Base-by-base conservation (phyloP, 2,888 invertebrate species). In the Malthinus seriepunctatus region DNA sequence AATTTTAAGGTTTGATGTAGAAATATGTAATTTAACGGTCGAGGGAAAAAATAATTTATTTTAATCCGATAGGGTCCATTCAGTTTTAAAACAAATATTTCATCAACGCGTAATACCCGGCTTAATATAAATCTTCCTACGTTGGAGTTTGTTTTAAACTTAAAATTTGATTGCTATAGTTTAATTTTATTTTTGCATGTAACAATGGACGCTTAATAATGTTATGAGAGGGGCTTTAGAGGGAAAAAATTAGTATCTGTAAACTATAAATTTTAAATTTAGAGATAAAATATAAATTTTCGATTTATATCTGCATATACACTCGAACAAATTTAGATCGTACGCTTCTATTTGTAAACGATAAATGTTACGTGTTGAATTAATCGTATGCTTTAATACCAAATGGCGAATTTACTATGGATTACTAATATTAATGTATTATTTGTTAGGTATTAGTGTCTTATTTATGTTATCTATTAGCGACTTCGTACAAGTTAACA, bases 241-340 rank as follows among this genome's bases (percentile, higher is more conserved):
- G 23, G 5, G 3, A 23, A 23, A 23, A 23, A 23, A 23, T n/a
- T n/a, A n/a, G n/a, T n/a, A n/a, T n/a, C 23, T 23, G 23, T 23
- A 2, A 5, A 23, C 23, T 23, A 23, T 23, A 23, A 23, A 23
- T 23, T 23, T 23, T 5, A 5, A 23, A 23, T 23, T 23, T 23
- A 23, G 23, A 5, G 3, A 23, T 5, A 23, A 23, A 23, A 5
- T 23, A 23, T 23, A 23, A 23, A 23, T 23, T 5, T 23, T 23
- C 23, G 23, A 23, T 23, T 63, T 63, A 65, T 65, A 60, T 56
- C 51, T 60, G 47, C 58, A 63, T 65, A 65, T 62, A 62, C 62
- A 60, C 62, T 62, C 49, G 23, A 54, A 58, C 63, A 51, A 63
- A 60, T 63, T 58, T 52, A 62, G 62, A 63, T 65, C 63, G 62